Evolutionary conservation across 2,888 invertebrate species (phyloP).

Genomic region (Drosophila flavopinicola): DNA sequence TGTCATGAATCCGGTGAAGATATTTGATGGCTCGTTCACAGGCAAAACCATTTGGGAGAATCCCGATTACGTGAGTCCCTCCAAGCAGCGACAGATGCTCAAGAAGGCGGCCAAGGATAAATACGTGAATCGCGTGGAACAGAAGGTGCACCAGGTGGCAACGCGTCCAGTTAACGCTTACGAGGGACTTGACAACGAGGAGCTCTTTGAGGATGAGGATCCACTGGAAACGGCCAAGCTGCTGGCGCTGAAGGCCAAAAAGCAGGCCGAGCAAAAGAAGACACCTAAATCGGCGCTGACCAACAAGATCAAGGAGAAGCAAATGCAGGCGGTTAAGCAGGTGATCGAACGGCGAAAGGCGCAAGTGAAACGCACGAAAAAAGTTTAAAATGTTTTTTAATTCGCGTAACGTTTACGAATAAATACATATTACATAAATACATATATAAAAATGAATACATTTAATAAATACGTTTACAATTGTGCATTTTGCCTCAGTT

Average conservation of each 20-base stretch:
- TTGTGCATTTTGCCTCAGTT: slow-evolving; percentile 35
- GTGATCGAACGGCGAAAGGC: slow-evolving; percentile 79
- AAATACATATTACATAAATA: slow-evolving; percentile 54
- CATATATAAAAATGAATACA: slow-evolving; percentile 53
- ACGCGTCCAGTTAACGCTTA: slow-evolving; percentile 90
- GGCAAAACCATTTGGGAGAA: slow-evolving; percentile 97
- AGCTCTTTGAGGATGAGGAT: slow-evolving; percentile 90
- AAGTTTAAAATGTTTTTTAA: slow-evolving; percentile 56
- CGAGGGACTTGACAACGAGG: slow-evolving; percentile 89
- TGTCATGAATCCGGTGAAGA: slow-evolving; percentile 94
- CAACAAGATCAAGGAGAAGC: slow-evolving; percentile 81
- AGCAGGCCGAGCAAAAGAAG: slow-evolving; percentile 55
- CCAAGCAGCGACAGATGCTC: slow-evolving; percentile 90
- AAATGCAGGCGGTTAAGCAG: slow-evolving; percentile 72
- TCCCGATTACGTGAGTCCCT: slow-evolving; percentile 94
- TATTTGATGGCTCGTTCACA: slow-evolving; percentile 97
- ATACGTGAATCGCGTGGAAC: slow-evolving; percentile 91
- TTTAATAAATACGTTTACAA: slow-evolving; percentile 55
- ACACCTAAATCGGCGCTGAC: slow-evolving; percentile 69
- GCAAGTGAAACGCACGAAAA: slow-evolving; percentile 66
- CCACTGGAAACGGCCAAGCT: slow-evolving; percentile 87
- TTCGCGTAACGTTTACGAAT: slow-evolving; percentile 52
- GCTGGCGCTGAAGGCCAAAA: slow-evolving; percentile 82
- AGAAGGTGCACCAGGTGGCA: slow-evolving; percentile 90
- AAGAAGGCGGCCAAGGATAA: slow-evolving; percentile 88